Evolutionary conservation across 2,113 vertebrate species (phyloP).

Genomic region (Hystrix cristata): DNA sequence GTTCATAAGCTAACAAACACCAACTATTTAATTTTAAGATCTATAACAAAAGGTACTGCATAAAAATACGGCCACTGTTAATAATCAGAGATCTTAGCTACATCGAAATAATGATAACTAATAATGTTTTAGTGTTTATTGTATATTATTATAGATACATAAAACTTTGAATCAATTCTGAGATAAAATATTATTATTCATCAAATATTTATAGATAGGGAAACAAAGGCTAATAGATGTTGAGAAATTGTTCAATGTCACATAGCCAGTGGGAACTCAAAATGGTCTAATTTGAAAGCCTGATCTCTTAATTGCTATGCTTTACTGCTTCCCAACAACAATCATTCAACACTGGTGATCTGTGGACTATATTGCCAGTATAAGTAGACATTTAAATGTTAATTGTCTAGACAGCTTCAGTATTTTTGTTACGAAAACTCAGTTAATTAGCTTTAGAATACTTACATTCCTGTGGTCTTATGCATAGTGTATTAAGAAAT

Average conservation of each 20-base stretch:
- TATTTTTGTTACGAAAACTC: conserved; percentile 14
- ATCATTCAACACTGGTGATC: neutral
- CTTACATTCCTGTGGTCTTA: neutral
- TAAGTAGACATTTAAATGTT: conserved; percentile 38
- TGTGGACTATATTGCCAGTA: neutral
- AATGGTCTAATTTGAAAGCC: conserved; percentile 2
- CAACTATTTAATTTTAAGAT: conserved; percentile 57
- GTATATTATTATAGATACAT: neutral
- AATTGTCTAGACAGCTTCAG: neutral
- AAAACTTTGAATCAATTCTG: neutral
- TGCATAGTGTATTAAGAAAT: neutral
- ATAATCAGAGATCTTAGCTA: neutral
- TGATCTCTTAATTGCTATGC: neutral
- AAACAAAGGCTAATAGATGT: neutral
- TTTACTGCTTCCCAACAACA: neutral
- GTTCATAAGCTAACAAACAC: conserved; percentile 31
- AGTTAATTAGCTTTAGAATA: conserved; percentile 15
- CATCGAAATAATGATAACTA: conserved; percentile 24
- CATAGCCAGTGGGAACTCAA: neutral
- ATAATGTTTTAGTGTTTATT: neutral
- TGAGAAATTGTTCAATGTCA: neutral
- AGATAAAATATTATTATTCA: conserved; percentile 4
- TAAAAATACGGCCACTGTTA: conserved; percentile 43
- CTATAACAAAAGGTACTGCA: neutral
- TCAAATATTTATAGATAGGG: neutral